Percentiles rank a stretch among this genome's conserved stretches.
Evolutionary conservation across 23 tunicate genomes (phyloP).

Genomic region (Styela plicata): DNA sequence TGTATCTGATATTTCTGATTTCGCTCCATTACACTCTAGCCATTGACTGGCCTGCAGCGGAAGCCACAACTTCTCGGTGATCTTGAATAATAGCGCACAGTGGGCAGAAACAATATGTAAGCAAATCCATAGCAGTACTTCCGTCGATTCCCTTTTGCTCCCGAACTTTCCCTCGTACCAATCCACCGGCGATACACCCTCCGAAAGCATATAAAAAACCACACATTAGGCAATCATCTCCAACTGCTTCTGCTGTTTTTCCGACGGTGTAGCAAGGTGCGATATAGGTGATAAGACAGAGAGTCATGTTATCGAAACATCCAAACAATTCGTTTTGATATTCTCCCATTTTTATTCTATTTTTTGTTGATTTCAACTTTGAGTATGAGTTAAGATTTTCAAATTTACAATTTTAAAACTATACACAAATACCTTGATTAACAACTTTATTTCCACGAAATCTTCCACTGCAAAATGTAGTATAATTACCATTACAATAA

Average conservation of each 20-base stretch:
- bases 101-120: conserved; percentile 43
- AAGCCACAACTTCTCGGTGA: conserved; percentile 27
- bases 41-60: conserved; percentile 24
- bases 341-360: conserved; percentile 13
- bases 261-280: conserved; percentile 59
- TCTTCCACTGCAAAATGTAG: too few species aligned
- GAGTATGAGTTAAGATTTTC: too few species aligned
- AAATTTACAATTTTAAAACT: too few species aligned
- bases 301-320: conserved; percentile 45
- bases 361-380: too few species aligned
- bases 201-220: conserved; percentile 33
- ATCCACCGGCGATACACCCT: conserved; percentile 52
- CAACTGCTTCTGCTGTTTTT: conserved; percentile 56
- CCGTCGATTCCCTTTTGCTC: conserved; percentile 49
- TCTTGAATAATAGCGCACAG: conserved; percentile 65
- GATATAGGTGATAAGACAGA: conserved; percentile 47
- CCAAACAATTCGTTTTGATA: conserved; percentile 33
- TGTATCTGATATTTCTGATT: too few species aligned
- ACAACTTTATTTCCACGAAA: too few species aligned
- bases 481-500: too few species aligned
- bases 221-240: conserved; percentile 48
- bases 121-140: conserved; percentile 18
- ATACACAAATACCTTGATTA: too few species aligned
- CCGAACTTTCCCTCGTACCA: conserved; percentile 50
- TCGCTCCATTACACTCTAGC: conserved; percentile 16